phyloP scores from a whole-genome alignment of 2,113 vertebrate species.

The Odobenus rosmarus region DNA sequence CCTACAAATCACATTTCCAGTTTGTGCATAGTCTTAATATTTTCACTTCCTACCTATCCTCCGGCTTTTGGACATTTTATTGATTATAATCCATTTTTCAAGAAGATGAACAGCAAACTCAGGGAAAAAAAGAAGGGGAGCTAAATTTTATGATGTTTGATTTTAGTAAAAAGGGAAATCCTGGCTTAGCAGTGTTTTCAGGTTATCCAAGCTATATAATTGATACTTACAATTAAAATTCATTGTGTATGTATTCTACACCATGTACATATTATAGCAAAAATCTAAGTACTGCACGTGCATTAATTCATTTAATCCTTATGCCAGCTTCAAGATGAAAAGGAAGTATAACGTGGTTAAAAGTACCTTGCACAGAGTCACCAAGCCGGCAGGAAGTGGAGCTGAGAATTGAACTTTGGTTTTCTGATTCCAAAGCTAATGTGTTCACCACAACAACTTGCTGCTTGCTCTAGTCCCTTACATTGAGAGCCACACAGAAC shows the following conservation, averaged over 20 bases:
- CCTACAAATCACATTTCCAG: neutral
- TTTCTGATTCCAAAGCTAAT: neutral
- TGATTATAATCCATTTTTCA: slow-evolving; percentile 3
- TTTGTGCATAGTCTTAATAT: neutral
- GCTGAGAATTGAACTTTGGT: neutral
- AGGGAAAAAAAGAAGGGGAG: neutral
- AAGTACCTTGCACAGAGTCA: neutral
- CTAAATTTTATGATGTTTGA: neutral
- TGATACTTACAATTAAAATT: neutral
- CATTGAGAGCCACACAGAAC: neutral
- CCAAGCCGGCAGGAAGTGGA: neutral
- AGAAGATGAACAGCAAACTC: neutral
- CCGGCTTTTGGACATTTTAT: neutral
- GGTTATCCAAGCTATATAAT: neutral
- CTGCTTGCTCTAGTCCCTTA: neutral
- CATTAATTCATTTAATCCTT: neutral
- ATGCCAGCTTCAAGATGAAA: neutral
- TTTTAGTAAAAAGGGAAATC: slow-evolving; percentile 7
- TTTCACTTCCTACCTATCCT: neutral
- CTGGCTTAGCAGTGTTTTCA: neutral
- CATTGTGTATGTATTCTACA: neutral
- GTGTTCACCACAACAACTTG: neutral
- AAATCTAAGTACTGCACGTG: neutral
- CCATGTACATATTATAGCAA: neutral
- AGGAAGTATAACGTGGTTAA: neutral